phyloP scores from a whole-genome alignment of 2,797 vertebrate species.

The Paramormyrops hopkinsi region DNA sequence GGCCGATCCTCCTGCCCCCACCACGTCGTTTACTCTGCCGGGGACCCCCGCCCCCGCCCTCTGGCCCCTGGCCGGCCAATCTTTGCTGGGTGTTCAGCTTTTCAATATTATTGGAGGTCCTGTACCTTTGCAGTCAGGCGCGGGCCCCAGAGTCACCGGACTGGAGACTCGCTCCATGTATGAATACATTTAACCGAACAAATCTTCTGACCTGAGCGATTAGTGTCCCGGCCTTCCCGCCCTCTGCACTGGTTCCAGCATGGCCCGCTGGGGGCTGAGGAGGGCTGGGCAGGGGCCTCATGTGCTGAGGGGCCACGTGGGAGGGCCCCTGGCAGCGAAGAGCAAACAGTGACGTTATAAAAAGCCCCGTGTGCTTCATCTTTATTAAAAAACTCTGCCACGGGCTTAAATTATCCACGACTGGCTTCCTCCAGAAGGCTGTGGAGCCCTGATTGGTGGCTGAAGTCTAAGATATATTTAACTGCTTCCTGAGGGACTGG shows the following conservation, averaged over 20 bases:
- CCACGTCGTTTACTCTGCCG: slow-evolving; percentile 40
- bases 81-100: slow-evolving; percentile 47
- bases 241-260: background rate
- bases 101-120: slow-evolving; percentile 42
- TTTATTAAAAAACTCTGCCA: slow-evolving; percentile 3
- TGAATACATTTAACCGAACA: slow-evolving; percentile 52
- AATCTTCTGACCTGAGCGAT: slow-evolving; percentile 54
- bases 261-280: background rate
- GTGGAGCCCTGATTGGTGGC: background rate
- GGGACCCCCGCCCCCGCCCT: background rate
- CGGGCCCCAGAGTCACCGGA: slow-evolving; percentile 16
- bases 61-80: slow-evolving; percentile 22
- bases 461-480: background rate
- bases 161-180: slow-evolving; percentile 42
- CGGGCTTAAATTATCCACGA: background rate
- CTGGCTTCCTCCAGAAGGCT: background rate
- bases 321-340: background rate
- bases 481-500: background rate
- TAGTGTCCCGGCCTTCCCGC: slow-evolving; percentile 21
- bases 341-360: background rate
- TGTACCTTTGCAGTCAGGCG: slow-evolving; percentile 38
- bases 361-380: background rate
- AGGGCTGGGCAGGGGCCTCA: background rate
- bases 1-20: slow-evolving; percentile 25
- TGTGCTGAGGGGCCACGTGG: background rate